These are phyloP conservation scores for Chromoteleia sp. DNA, from an alignment of 2,888 invertebrate species.

Conservation along the genomic window DNA sequence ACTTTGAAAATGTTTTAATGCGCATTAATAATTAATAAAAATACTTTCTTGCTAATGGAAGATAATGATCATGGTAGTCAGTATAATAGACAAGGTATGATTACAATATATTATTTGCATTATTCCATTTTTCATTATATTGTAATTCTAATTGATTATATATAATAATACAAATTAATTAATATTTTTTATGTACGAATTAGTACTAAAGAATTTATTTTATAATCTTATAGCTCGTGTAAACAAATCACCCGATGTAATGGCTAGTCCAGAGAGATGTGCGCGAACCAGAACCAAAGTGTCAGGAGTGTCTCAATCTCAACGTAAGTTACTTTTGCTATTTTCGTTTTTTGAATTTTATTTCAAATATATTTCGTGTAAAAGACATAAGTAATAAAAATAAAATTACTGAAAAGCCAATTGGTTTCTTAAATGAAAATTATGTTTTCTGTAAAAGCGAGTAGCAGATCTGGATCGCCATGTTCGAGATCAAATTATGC, in stretches of 20 bases:
- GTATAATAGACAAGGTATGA: conserved; percentile 75
- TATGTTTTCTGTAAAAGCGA: conserved; percentile 87
- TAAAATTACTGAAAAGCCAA: neutral
- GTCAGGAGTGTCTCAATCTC: conserved; percentile 95
- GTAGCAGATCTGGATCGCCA: conserved; percentile 97
- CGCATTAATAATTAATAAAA: conserved; percentile 33
- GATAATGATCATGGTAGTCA: conserved; percentile 77
- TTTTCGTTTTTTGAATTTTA: neutral
- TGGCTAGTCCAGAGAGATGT: conserved; percentile 88
- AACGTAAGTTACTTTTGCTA: conserved; percentile 89
- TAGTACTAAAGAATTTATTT: neutral
- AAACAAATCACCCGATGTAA: conserved; percentile 87
- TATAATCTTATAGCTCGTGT: conserved; percentile 87
- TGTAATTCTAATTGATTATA: neutral
- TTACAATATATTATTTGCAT: neutral
- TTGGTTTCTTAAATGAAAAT: neutral
- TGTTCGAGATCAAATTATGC: conserved; percentile 93
- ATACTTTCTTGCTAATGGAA: conserved; percentile 73
- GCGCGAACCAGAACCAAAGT: conserved; percentile 88
- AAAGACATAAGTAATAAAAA: neutral
- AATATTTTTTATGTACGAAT: neutral
- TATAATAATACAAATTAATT: neutral
- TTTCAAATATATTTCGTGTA: neutral
- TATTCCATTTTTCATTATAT: neutral
- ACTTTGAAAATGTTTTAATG: conserved; percentile 16